Percentiles rank a stretch among this genome's conserved stretches.
phyloP scores from a whole-genome alignment of 2,888 invertebrate genomes.

The Polylopha cassiicola region DNA sequence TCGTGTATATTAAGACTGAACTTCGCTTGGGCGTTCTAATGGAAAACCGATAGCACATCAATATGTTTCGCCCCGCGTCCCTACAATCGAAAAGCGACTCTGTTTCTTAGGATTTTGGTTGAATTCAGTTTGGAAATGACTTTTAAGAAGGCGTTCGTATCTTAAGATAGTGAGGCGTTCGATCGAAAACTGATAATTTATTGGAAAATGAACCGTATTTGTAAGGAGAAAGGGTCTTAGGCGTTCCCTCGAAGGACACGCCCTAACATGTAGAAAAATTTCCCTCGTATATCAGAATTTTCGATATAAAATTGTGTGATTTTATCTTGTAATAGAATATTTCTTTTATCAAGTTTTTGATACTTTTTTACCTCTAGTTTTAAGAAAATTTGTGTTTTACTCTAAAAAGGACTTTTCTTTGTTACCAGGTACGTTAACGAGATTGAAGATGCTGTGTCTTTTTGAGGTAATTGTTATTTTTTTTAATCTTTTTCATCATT shows the following conservation, averaged over 20 bases:
- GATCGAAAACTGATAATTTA: constrained; percentile 72
- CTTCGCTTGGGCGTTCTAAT: constrained; percentile 48
- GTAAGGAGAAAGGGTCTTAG: constrained; percentile 57
- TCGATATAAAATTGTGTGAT: constrained; percentile 48
- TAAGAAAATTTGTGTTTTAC: constrained; percentile 7
- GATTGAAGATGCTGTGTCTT: constrained; percentile 53
- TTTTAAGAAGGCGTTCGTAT: constrained; percentile 75
- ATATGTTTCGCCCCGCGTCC: constrained; percentile 63
- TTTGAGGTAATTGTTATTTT: constrained; percentile 50
- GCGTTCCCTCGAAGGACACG: constrained; percentile 65
- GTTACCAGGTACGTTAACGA: constrained; percentile 54
- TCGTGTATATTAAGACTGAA: constrained; percentile 34
- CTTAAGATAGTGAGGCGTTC: constrained; percentile 75
- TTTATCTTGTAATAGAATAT: constrained; percentile 1
- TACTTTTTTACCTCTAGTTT: constrained; percentile 14
- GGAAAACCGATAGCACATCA: constrained; percentile 77
- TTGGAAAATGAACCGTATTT: constrained; percentile 72
- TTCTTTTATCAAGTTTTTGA: not conserved
- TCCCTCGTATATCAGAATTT: constrained; percentile 53
- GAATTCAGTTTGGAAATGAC: constrained; percentile 29
- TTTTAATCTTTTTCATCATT: constrained; percentile 17
- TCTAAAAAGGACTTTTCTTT: constrained; percentile 28
- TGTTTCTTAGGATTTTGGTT: constrained; percentile 50
- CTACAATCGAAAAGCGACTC: constrained; percentile 40
- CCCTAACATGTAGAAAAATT: constrained; percentile 69